A percentile compares a stretch with the other conserved stretches of the same genome.
phyloP scores from a whole-genome alignment of 2,888 invertebrate genomes.

The Agrenia bidenticulata region DNA sequence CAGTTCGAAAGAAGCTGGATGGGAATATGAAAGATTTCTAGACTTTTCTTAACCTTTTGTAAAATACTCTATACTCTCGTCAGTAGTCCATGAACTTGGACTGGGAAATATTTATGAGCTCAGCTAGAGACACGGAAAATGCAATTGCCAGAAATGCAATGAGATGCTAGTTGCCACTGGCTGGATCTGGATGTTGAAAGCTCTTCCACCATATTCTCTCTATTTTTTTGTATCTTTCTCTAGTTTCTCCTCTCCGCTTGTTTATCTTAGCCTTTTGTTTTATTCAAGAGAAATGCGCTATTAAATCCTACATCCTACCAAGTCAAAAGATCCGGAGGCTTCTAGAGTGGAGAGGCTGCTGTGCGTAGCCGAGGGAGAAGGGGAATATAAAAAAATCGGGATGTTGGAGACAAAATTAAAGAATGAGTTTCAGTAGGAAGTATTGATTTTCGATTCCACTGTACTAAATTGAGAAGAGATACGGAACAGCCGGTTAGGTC shows the following conservation, averaged over 20 bases:
- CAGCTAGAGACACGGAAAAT: no score
- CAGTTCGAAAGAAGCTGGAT: no score
- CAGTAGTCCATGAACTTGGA: no score
- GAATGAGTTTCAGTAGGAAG: not conserved
- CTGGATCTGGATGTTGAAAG: not conserved
- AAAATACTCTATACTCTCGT: no score
- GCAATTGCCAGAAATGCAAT: not conserved
- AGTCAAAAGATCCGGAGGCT: not conserved
- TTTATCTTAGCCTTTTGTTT: constrained; percentile 12
- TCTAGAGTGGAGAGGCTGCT: not conserved
- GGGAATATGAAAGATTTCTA: no score
- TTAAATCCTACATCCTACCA: not conserved
- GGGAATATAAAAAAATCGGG: not conserved
- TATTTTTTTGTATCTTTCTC: not conserved
- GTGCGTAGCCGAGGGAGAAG: not conserved
- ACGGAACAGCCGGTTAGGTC: no score
- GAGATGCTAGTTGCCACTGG: not conserved
- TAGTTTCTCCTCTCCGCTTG: not conserved
- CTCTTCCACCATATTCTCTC: not conserved
- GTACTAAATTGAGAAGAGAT: not conserved
- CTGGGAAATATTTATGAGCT: no score
- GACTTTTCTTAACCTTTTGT: no score
- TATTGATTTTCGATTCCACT: not conserved
- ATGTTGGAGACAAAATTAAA: constrained; percentile 7
- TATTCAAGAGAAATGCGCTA: not conserved